Conservation (phyloP, 2,888 invertebrate species). For the Conchocele bisecta region DNA sequence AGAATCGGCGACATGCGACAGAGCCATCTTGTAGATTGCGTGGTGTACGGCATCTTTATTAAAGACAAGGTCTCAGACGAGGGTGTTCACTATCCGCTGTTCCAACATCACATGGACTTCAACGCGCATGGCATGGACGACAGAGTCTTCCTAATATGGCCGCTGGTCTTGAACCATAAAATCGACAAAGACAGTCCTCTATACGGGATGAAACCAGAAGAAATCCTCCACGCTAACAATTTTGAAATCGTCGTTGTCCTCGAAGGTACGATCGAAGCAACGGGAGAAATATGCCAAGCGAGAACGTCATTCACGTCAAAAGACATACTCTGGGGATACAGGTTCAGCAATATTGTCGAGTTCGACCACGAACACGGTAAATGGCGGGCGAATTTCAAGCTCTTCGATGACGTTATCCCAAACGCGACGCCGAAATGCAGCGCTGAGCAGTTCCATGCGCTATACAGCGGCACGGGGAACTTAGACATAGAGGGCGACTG, state of each 20-base stretch:
- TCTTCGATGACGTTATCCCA: conserved; percentile 69
- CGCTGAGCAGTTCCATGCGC: conserved; percentile 88
- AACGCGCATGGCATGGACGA: conserved; percentile 96
- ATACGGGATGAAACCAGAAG: conserved; percentile 93
- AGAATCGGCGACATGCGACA: conserved; percentile 82
- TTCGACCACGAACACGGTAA: conserved; percentile 74
- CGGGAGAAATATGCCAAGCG: conserved; percentile 85
- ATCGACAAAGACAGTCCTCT: conserved; percentile 95
- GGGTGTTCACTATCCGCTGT: conserved; percentile 95
- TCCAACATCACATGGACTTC: conserved; percentile 95
- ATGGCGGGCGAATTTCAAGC: conserved; percentile 71
- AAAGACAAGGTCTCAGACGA: conserved; percentile 92
- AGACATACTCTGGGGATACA: conserved; percentile 79
- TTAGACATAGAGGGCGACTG: conserved; percentile 1
- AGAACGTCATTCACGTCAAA: conserved; percentile 83
- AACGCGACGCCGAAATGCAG: conserved; percentile 87
- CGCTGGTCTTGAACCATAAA: conserved; percentile 96
- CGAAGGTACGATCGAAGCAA: conserved; percentile 95
- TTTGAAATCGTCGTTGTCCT: conserved; percentile 98
- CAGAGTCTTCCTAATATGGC: conserved; percentile 98
- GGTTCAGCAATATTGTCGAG: conserved; percentile 76
- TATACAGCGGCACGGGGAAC: conserved; percentile 47
- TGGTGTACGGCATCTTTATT: conserved; percentile 96
- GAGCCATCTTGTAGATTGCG: conserved; percentile 88
- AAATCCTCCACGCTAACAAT: conserved; percentile 91